Conservation (phyloP, 2,888 invertebrate genomes). For the Erpobdella octoculata region DNA sequence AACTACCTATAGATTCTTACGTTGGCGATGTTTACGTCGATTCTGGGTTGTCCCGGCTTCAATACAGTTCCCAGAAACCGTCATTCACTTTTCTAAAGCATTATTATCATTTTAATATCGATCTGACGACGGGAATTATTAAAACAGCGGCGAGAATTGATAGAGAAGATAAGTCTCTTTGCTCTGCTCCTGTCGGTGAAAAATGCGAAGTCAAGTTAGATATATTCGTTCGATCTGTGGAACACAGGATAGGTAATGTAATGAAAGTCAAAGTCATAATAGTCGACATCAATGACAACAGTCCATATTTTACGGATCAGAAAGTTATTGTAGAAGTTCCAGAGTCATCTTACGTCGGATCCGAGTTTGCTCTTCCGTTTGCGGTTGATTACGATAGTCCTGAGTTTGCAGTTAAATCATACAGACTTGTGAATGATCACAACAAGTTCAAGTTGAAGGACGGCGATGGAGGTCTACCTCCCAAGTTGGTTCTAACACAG, state of each 20-base stretch:
- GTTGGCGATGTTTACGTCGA: constrained; percentile 35
- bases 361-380: constrained; percentile 12
- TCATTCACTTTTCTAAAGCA: constrained; percentile 33
- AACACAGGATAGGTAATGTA: constrained; percentile 25
- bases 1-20: constrained; percentile 31
- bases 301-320: constrained; percentile 32
- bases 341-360: constrained; percentile 24
- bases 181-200: constrained; percentile 20
- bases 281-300: constrained; percentile 45
- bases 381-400: constrained; percentile 32
- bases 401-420: constrained; percentile 18
- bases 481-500: constrained; percentile 34
- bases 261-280: constrained; percentile 41
- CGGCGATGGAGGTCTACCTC: constrained; percentile 48
- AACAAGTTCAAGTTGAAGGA: constrained; percentile 25
- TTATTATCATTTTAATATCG: constrained; percentile 32
- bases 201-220: constrained; percentile 32
- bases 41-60: constrained; percentile 20
- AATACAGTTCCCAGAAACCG: constrained; percentile 24
- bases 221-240: constrained; percentile 33
- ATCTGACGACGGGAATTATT: constrained; percentile 30
- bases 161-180: constrained; percentile 32
- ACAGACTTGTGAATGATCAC: constrained; percentile 34
- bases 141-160: constrained; percentile 32
- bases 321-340: constrained; percentile 11